Evolutionary conservation across 2,797 vertebrate species (phyloP).

Genomic region (Poeciliopsis paucimaculata): DNA sequence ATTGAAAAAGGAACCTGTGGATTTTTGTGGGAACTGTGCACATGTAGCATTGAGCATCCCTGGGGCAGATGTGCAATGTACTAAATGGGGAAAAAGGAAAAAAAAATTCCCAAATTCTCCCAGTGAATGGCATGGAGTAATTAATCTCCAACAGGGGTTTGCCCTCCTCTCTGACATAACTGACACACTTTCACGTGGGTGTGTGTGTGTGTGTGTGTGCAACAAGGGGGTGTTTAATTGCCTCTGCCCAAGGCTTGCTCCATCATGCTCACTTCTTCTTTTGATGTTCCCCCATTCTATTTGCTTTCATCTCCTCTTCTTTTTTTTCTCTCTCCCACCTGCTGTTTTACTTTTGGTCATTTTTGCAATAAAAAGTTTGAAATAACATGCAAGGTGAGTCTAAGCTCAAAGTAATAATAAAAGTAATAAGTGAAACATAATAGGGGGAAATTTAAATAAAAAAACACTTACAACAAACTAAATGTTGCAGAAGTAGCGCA

Average conservation of each 20-base stretch:
- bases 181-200: slow-evolving; percentile 42
- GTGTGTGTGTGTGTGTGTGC: slow-evolving; percentile 17
- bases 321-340: slow-evolving; percentile 29
- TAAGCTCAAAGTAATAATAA: slow-evolving; percentile 7
- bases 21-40: slow-evolving; percentile 10
- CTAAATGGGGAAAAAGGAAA: slow-evolving; percentile 51
- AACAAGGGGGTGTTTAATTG: slow-evolving; percentile 57
- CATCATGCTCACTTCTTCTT: slow-evolving; percentile 61
- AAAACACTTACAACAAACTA: neutral
- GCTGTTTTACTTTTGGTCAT: slow-evolving; percentile 33
- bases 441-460: neutral
- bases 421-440: neutral
- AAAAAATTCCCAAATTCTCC: slow-evolving; percentile 74
- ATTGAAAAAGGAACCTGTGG: slow-evolving; percentile 4
- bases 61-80: slow-evolving; percentile 53
- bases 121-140: slow-evolving; percentile 64
- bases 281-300: slow-evolving; percentile 53
- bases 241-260: slow-evolving; percentile 61
- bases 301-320: slow-evolving; percentile 8
- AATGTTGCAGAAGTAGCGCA: neutral
- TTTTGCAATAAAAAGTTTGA: slow-evolving; percentile 26
- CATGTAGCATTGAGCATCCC: slow-evolving; percentile 20
- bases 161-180: slow-evolving; percentile 63
- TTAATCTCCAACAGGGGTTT: slow-evolving; percentile 68
- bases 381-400: slow-evolving; percentile 10